A percentile compares a stretch with the other conserved stretches of the same genome.
Evolutionary conservation across 2,113 vertebrate genomes (phyloP).

Genomic region (Cnemophilus loriae): DNA sequence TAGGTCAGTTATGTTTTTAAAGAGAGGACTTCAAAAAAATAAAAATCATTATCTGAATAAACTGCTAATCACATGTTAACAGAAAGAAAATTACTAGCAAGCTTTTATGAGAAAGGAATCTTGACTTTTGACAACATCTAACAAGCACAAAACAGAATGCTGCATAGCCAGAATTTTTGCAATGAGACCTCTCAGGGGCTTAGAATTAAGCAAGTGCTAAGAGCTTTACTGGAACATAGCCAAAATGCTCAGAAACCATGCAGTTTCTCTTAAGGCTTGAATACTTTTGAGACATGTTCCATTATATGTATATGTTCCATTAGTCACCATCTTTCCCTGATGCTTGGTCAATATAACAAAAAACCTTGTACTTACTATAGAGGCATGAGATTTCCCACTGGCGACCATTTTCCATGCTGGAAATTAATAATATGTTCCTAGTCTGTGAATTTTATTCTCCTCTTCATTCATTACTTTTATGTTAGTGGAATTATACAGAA

Average conservation of each 20-base stretch:
- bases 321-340: not conserved
- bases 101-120: not conserved
- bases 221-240: not conserved
- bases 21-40: not conserved
- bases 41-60: not conserved
- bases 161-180: not conserved
- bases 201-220: conserved; percentile 31
- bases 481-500: not conserved
- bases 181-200: not conserved
- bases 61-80: not conserved
- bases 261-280: not conserved
- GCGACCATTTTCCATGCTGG: not conserved
- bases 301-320: not conserved
- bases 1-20: not conserved
- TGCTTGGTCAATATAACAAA: not conserved
- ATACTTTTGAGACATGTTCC: not conserved
- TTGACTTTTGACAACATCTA: not conserved
- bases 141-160: not conserved
- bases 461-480: not conserved
- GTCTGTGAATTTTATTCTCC: not conserved
- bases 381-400: not conserved
- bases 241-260: not conserved
- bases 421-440: not conserved
- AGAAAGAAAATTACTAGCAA: not conserved
- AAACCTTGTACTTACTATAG: not conserved